A percentile compares a stretch with the other conserved stretches of the same genome.
Conservation (phyloP, 2,113 vertebrate species). For the Cryptotis parvus region DNA sequence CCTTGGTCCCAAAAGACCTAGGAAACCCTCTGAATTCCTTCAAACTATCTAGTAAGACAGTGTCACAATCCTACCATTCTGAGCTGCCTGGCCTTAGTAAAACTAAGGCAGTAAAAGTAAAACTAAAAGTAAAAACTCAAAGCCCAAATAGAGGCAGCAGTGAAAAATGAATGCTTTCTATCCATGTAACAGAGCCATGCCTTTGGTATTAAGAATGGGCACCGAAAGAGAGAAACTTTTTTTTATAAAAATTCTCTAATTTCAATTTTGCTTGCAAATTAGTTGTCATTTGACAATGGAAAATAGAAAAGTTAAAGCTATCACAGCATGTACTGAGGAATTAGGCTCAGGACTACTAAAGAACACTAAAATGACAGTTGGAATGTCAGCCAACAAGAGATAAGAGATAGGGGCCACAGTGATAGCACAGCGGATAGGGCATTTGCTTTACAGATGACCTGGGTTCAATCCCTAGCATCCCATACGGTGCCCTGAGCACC, state of each 20-base stretch:
- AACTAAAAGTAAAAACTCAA: too few species aligned
- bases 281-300: background rate
- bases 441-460: too few species aligned
- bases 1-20: background rate
- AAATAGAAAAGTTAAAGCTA: background rate
- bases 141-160: too few species aligned
- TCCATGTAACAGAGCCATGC: background rate
- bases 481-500: too few species aligned
- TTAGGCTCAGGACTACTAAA: background rate
- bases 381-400: background rate
- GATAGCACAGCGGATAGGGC: too few species aligned
- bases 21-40: background rate
- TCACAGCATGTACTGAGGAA: background rate
- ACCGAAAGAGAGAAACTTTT: background rate
- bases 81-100: accelerated
- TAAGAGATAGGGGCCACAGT: too few species aligned
- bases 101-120: too few species aligned
- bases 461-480: too few species aligned
- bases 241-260: background rate
- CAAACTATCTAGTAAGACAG: background rate
- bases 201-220: background rate
- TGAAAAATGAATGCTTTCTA: too few species aligned
- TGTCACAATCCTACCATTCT: background rate
- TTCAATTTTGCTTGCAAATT: background rate
- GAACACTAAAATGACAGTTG: too few species aligned